Conservation (phyloP, 2,888 invertebrate genomes). For the Brachypterus glaber region DNA sequence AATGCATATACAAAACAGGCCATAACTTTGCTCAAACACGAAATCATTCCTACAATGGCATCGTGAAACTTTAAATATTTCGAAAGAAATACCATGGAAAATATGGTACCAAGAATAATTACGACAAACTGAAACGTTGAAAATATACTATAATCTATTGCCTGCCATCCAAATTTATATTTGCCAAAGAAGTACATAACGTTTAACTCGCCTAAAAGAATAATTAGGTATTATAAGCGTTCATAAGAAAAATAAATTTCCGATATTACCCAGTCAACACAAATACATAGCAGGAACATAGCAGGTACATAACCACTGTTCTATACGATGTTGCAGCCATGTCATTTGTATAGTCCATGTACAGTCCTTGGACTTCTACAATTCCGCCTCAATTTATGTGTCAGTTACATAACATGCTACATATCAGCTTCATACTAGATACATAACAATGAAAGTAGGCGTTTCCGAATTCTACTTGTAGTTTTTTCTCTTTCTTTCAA, state of each 20-base stretch:
- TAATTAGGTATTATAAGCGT: no score
- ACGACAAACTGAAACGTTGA: constrained; percentile 48
- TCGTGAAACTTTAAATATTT: constrained; percentile 33
- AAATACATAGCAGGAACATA: no score
- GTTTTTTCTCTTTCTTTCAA: no score
- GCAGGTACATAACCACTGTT: no score
- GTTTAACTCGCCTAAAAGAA: constrained; percentile 46
- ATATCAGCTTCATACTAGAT: neutral
- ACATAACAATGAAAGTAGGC: no score
- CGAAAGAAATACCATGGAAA: constrained; percentile 32
- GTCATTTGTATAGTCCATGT: no score
- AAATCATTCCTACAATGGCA: constrained; percentile 33
- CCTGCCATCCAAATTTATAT: constrained; percentile 50
- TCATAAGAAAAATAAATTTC: constrained; percentile 39
- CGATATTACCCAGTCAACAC: constrained; percentile 39
- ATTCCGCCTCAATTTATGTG: neutral
- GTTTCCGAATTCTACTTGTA: no score
- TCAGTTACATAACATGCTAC: neutral
- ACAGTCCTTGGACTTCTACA: constrained; percentile 39
- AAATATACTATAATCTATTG: constrained; percentile 49
- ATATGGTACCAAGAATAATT: constrained; percentile 35
- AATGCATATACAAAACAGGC: constrained; percentile 35
- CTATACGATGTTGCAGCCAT: no score
- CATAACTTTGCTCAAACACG: constrained; percentile 35
- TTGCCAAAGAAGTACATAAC: constrained; percentile 48